phyloP scores from a whole-genome alignment of 2,113 vertebrate genomes.

The Smithornis capensis region DNA sequence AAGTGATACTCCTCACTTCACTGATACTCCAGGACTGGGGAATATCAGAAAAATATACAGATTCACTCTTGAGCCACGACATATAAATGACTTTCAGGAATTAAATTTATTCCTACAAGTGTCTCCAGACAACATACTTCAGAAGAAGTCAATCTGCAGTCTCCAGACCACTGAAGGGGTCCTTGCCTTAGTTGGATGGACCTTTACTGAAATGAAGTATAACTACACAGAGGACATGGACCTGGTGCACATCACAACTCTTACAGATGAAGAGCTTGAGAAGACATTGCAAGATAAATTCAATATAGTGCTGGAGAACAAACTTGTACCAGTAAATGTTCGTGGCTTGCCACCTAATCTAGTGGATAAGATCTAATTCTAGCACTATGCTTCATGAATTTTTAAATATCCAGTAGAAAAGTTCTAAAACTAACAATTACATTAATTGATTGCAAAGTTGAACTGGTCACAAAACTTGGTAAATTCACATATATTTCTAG shows the following conservation, averaged over 20 bases:
- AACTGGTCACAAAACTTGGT: background rate
- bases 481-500: background rate
- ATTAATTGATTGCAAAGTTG: background rate
- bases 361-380: background rate
- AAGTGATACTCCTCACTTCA: slow-evolving; percentile 24
- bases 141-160: slow-evolving; percentile 81
- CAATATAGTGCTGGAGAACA: slow-evolving; percentile 71
- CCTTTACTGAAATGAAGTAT: slow-evolving; percentile 75
- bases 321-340: slow-evolving; percentile 68
- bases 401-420: background rate
- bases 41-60: slow-evolving; percentile 65
- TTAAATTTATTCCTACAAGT: slow-evolving; percentile 64
- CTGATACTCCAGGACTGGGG: slow-evolving; percentile 43
- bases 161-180: slow-evolving; percentile 80
- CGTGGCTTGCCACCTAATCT: slow-evolving; percentile 48
- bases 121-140: slow-evolving; percentile 72
- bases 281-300: slow-evolving; percentile 77
- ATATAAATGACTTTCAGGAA: slow-evolving; percentile 69
- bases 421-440: background rate
- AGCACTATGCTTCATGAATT: background rate
- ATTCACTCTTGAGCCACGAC: slow-evolving; percentile 74
- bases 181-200: slow-evolving; percentile 79
- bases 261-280: slow-evolving; percentile 78
- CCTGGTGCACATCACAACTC: slow-evolving; percentile 69
- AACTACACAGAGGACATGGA: slow-evolving; percentile 72